Evolutionary conservation across 2,797 vertebrate genomes (phyloP), one percentile per base, ranked within the genome.

Genomic region (Simalia tracyae): DNA sequence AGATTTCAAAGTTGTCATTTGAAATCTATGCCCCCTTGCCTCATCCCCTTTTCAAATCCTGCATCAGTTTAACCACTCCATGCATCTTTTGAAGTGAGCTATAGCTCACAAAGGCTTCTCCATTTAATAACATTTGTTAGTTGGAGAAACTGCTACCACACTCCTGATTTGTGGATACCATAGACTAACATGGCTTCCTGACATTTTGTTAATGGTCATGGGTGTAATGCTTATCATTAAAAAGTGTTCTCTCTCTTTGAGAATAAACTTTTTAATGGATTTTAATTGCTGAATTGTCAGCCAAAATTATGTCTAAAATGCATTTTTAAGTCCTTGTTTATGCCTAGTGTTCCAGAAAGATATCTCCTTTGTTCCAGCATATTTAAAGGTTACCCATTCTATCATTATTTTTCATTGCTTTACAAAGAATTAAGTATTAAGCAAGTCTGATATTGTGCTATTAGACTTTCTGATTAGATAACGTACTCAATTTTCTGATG

Each of bases 351-450:
- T 86, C 15, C 17, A 15, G 22, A 46, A 36, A 24, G 36, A n/a
- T 94, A 85, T 93, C 88, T 91, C 0, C 50, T 86, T 88, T 91
- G 87, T 94, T 94, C 64, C 91, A 8, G 4, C 56, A 54, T 95
- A 93, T 64, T 42, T 15, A 92, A 90, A 90, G 81, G 90, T 92
- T 96, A 90, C 91, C 90, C 93, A 42, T 94, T 72, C 11, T 94
- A 95, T 66, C 93, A 95, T 84, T 95, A 94, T 90, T 91, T 95
- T 89, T 93, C 84, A 31, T 94, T n/a, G 0, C 72, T 93, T 93
- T 76, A 14, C 92, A 88, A 90, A 86, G 88, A 96, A 94, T 95
- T 91, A 31, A 92, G 90, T 89, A 90, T 94, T 95, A 86, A 86
- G 6, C 1, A 54, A n/a, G 42, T 54, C 61, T 88, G 14, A 68